Base-by-base conservation (phyloP, 1,140 invertebrate genomes). In the Geopemphigus sp. region DNA sequence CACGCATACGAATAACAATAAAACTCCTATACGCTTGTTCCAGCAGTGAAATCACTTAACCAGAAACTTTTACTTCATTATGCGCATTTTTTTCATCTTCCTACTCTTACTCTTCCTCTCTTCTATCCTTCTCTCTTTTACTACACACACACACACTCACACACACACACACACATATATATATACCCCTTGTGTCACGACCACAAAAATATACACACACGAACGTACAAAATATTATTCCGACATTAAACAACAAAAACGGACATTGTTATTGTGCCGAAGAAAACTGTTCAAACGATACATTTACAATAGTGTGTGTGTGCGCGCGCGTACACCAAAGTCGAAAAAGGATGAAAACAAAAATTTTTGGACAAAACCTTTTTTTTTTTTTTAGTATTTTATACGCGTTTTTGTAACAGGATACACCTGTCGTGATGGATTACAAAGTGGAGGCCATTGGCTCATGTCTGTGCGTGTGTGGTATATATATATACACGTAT, bases 21-120 rank as follows among this genome's bases (percentile, higher is more conserved):
- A 61, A 78, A 78, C 74, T 78, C 45, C 19, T 76, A 39, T 53
- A n/a, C 15, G 74, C 74, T 78, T 47, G 74, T 76, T 76, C 72
- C 72, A 76, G 72, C 56, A 22, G 57, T 50, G 74, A 78, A 78
- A 78, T 78, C 74, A 63, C 74, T 78, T 63, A 63, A 78, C 74
- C 74, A 63, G 74, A 78, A 78, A 78, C 74, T 78, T 78, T 78
- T 78, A 78, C 74, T 78, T 78, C 74, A 78, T 78, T 78, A 78
- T 78, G 74, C 74, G 57, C 57, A 78, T 78, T 78, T 76, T 76
- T 59, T 74, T 39, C 56, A 57, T 72, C 68, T 72, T 72, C 50
- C 68, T 54, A 72, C 68, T 66, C 64, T 24, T 54, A 54, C 29
- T 32, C 17, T 6, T 39, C 5, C 50, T n/a, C n/a, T n/a, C n/a